A percentile compares a stretch with the other conserved stretches of the same genome.
phyloP scores from a whole-genome alignment of 2,797 vertebrate species.

The Notolepis coatsorum region DNA sequence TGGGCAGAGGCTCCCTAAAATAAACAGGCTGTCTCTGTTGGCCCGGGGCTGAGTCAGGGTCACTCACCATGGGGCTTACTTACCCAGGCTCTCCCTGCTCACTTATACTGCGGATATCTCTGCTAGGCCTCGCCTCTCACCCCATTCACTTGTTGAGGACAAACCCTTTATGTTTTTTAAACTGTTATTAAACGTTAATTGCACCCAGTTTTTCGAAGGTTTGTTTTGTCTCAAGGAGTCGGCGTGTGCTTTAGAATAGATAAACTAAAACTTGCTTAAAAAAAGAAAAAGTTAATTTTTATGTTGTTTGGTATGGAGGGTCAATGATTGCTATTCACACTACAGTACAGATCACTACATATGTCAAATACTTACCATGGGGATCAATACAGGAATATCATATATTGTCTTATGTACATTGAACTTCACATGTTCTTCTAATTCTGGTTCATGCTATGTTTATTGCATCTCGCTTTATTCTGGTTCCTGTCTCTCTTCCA shows the following conservation, averaged over 20 bases:
- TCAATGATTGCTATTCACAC: background rate
- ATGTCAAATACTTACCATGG: no score
- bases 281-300: no score
- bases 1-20: constrained; percentile 71
- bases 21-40: constrained; percentile 69
- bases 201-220: background rate
- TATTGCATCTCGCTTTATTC: no score
- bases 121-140: constrained; percentile 44
- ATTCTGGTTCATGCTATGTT: no score
- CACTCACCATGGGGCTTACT: constrained; percentile 53
- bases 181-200: background rate
- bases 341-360: no score
- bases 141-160: constrained; percentile 10
- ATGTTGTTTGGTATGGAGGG: no score
- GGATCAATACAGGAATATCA: no score
- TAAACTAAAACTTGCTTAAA: no score
- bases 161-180: background rate
- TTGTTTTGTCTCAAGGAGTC: background rate
- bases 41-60: constrained; percentile 56
- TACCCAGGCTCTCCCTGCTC: constrained; percentile 47
- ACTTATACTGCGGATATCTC: background rate
- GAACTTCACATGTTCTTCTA: no score
- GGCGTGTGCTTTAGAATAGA: background rate
- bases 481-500: background rate
- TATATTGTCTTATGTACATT: no score